Evolutionary conservation across 1,140 invertebrate genomes (phyloP).

Genomic region (Calliphora vicina): DNA sequence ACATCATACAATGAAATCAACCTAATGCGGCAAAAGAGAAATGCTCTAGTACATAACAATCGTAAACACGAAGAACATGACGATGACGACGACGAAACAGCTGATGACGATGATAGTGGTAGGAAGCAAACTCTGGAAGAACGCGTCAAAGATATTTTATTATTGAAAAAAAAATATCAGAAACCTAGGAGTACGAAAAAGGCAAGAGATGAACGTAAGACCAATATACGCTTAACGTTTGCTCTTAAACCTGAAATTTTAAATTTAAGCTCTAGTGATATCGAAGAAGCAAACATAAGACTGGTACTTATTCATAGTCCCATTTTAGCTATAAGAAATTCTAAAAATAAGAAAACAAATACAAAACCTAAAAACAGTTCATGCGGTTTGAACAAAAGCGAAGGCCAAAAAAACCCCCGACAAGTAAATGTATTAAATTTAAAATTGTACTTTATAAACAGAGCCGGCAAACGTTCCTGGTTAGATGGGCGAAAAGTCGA

Average conservation of each 20-base stretch:
- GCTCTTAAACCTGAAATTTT: constrained; percentile 41
- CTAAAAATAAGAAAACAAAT: constrained; percentile 17
- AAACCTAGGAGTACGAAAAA: neutral
- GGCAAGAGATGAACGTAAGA: constrained; percentile 33
- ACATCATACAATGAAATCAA: neutral
- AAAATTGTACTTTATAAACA: constrained; percentile 52
- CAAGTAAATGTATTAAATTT: constrained; percentile 44
- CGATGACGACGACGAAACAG: constrained; percentile 9
- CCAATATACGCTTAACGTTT: constrained; percentile 51
- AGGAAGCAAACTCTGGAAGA: neutral
- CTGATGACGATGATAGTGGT: neutral
- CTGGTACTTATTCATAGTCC: constrained; percentile 56
- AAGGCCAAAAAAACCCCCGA: constrained; percentile 31
- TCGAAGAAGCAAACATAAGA: constrained; percentile 58
- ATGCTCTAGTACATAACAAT: neutral
- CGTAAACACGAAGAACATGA: constrained; percentile 34
- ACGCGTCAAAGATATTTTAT: neutral
- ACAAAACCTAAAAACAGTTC: neutral
- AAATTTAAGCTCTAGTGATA: constrained; percentile 44
- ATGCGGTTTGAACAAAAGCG: neutral
- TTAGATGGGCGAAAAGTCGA: constrained; percentile 44
- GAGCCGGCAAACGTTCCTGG: constrained; percentile 41
- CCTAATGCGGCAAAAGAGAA: neutral
- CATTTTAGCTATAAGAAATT: constrained; percentile 39
- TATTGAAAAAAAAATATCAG: neutral